Evolutionary conservation across 30 jellyfish, hydroid and myxozoan species (phyloP).

Genomic region (Turritopsis rubra): DNA sequence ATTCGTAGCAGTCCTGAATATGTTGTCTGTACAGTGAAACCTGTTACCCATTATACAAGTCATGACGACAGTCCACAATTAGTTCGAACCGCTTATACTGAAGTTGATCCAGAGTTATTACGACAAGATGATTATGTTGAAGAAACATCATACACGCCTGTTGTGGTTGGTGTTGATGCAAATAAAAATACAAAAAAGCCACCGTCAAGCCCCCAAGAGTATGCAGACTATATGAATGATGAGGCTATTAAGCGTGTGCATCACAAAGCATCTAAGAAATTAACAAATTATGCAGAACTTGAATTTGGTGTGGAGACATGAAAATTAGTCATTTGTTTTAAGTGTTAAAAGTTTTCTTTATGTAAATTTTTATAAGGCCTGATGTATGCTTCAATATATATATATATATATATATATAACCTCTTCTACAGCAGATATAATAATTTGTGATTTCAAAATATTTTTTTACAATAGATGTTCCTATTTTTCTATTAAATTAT

Average conservation of each 20-base stretch:
- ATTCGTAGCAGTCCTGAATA: slow-evolving; percentile 79
- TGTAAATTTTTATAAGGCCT: too few species aligned
- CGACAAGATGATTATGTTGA: slow-evolving; percentile 14
- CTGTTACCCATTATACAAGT: slow-evolving; percentile 77
- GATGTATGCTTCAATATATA: too few species aligned
- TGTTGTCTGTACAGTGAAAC: slow-evolving; percentile 89
- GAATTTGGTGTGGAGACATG: slow-evolving; percentile 37
- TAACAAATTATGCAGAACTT: slow-evolving; percentile 67
- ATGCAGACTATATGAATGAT: slow-evolving; percentile 21
- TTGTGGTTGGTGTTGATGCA: slow-evolving; percentile 12
- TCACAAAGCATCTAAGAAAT: slow-evolving; percentile 37
- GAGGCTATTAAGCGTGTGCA: slow-evolving; percentile 12
- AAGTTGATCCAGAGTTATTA: slow-evolving; percentile 63
- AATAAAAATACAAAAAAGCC: neutral
- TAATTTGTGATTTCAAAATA: neutral
- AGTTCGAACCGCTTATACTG: slow-evolving; percentile 69
- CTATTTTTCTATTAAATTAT: too few species aligned
- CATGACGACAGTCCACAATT: slow-evolving; percentile 63
- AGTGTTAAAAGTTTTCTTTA: too few species aligned
- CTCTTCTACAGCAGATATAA: neutral
- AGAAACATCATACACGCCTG: slow-evolving; percentile 3
- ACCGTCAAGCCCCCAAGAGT: neutral
- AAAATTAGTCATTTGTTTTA: too few species aligned
- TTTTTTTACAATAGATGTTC: neutral
- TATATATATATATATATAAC: too few species aligned